Evolutionary conservation across 2,797 vertebrate genomes (phyloP), one percentile per base, ranked within the genome.

Genomic region (Rhinophrynus dorsalis): DNA sequence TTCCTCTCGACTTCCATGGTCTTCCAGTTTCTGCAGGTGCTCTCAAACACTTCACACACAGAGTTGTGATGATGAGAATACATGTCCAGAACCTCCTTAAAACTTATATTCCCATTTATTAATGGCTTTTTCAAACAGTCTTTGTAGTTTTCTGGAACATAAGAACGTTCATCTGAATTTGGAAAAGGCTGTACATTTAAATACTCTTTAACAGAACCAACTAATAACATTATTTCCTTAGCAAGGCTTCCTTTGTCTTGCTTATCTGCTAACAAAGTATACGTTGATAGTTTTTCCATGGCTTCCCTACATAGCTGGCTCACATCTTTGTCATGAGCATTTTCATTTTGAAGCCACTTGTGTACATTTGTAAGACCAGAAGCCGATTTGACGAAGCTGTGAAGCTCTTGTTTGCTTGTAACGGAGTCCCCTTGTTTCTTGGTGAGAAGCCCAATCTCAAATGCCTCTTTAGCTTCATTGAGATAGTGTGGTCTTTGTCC

Each of bases 341-440:
- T 76, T 4, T 89, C 78, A 23, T 85, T 79, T 0, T 74, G 69
- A 2, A 95, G 90, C 85, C 90, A 92, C 12, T 78, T 86, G 68
- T 93, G 90, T 23, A 88, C 79, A 0, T 88, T 84, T 8, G 86
- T 30, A 6, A 98, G 90, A 24, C 92, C 94, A 66, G 95, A 95
- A 2, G 94, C 92, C 0, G 95, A 92, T 76, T 93, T 96, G 47
- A 97, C 78, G 50, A 97, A 91, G 26, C 91, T 92, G 40, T 98
- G 94, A 30, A 99, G 91, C 80, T 97, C 96, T 82, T 97, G 96
- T 77, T 89, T 91, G 76, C 96, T 98, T 13, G 85, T 83, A 37
- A 93, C 78, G 0, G 40, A 51, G 5, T 92, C 82, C 0, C 74
- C 78, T 1, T 83, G 77, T 0, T 76, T 75, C 81, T 90, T 94